These are phyloP conservation scores for Bufo gargarizans DNA, from an alignment of 2,113 vertebrate genomes.

Conservation along the genomic window DNA sequence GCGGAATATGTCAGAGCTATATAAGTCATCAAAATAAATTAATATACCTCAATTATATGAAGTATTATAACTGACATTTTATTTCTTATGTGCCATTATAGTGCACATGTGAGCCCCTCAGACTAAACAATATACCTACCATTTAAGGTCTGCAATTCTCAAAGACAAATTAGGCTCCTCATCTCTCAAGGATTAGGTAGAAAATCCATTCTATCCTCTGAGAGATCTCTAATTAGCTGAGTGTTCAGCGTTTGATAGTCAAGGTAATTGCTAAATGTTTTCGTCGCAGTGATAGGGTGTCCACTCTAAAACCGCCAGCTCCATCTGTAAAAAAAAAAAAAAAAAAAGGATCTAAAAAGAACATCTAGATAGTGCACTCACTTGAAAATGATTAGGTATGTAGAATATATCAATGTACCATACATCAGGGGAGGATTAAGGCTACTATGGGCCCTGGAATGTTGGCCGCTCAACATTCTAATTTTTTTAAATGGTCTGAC, in stretches of 20 bases:
- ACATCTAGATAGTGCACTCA: neutral
- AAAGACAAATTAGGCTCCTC: constrained; percentile 1
- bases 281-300: neutral
- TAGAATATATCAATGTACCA: neutral
- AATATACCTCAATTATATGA: neutral
- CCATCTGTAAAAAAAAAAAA: neutral
- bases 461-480: no score
- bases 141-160: neutral
- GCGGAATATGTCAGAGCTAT: no score
- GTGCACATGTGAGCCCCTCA: neutral
- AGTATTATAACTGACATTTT: neutral
- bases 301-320: neutral
- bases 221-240: constrained; percentile 5
- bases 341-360: neutral
- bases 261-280: neutral
- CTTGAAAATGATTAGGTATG: neutral
- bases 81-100: neutral
- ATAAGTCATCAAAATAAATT: no score
- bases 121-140: neutral
- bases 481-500: no score
- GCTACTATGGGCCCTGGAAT: no score
- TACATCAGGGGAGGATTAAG: no score
- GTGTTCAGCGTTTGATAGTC: neutral
- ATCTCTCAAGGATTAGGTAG: constrained; percentile 1
- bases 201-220: constrained; percentile 7